Conservation (phyloP, 2,888 invertebrate genomes). For the Phoenoteleia sp. region DNA sequence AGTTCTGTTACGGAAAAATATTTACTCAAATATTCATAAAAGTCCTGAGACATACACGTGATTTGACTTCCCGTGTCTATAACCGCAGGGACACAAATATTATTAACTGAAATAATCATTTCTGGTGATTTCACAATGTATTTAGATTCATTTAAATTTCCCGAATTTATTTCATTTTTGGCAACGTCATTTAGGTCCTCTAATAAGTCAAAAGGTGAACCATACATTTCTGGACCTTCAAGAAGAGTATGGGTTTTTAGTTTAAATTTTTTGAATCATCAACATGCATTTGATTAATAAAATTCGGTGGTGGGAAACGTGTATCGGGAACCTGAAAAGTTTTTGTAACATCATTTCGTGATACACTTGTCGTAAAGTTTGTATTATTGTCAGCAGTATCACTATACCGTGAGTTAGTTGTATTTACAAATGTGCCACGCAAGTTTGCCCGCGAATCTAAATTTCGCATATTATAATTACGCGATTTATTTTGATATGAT, state of each 20-base stretch:
- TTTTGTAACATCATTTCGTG: no score
- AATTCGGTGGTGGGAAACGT: not conserved
- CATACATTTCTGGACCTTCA: not conserved
- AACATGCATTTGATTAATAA: not conserved
- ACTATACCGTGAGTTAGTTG: not conserved
- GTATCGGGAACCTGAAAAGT: not conserved
- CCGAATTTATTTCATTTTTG: not conserved
- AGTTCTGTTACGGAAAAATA: no score
- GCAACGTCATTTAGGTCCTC: conserved; percentile 5
- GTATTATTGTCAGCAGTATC: not conserved
- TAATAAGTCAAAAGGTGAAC: not conserved
- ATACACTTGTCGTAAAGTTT: no score
- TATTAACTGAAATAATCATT: not conserved
- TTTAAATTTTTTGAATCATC: not conserved
- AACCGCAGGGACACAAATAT: not conserved
- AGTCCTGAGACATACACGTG: no score
- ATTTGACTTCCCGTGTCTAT: no score
- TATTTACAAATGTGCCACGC: not conserved
- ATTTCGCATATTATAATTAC: no score
- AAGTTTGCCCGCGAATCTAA: no score
- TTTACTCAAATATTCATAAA: no score
- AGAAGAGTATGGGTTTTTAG: not conserved
- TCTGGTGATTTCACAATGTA: not conserved
- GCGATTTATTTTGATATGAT: no score
- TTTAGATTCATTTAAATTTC: not conserved